phyloP scores from a whole-genome alignment of 2,797 vertebrate genomes.

The Molossus alvarezi region DNA sequence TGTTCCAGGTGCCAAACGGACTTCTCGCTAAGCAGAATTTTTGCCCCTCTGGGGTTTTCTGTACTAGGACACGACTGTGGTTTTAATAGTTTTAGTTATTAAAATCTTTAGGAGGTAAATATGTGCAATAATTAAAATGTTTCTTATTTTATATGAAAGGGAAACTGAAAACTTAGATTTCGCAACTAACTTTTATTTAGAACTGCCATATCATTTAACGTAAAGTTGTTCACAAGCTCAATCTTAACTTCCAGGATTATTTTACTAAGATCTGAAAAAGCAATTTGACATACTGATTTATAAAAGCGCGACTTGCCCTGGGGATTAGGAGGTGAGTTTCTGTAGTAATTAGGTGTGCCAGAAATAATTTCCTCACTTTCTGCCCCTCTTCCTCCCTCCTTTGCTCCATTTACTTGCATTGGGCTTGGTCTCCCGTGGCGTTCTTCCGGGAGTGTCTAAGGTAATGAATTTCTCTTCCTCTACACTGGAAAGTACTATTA shows the following conservation, averaged over 20 bases:
- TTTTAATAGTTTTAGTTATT: constrained; percentile 51
- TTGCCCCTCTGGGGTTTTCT: not conserved
- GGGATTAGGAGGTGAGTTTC: constrained; percentile 76
- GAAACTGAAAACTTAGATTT: constrained; percentile 59
- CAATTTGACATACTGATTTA: constrained; percentile 83
- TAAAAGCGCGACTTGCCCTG: constrained; percentile 68
- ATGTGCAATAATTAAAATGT: not conserved
- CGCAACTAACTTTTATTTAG: constrained; percentile 71
- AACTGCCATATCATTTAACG: constrained; percentile 57
- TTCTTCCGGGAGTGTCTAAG: constrained; percentile 62
- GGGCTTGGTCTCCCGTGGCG: constrained; percentile 59
- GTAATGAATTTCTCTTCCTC: constrained; percentile 73
- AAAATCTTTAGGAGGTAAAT: constrained; percentile 50
- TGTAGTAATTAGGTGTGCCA: constrained; percentile 83
- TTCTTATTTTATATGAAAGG: constrained; percentile 59
- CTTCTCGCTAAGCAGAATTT: not conserved
- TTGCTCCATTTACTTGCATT: constrained; percentile 29
- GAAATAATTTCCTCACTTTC: constrained; percentile 70
- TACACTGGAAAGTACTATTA: not conserved
- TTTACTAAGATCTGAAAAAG: constrained; percentile 79
- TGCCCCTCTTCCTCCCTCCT: not conserved
- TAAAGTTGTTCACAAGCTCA: constrained; percentile 63
- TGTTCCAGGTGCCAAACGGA: not conserved
- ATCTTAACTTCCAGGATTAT: constrained; percentile 72
- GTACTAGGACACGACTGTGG: not conserved